Base-by-base conservation (phyloP, 1,140 invertebrate species). In the Brachystomella parvula region DNA sequence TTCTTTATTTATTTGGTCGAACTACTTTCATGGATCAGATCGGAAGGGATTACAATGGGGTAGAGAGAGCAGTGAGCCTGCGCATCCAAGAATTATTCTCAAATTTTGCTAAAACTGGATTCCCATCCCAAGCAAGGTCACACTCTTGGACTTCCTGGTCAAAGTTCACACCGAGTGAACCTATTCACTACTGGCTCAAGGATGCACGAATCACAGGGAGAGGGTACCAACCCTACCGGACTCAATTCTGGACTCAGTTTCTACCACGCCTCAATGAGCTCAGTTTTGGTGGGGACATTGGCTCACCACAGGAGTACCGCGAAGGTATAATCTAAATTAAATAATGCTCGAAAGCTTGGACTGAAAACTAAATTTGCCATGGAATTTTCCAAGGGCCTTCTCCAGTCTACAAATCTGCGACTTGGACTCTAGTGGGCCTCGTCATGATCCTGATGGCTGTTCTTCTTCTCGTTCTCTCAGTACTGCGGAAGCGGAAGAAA, bases 1-100 rank as follows among this genome's bases (percentile, higher is more conserved):
- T 87, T 62, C 76, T 86, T 2, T 81, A 85, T 29, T 74, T 87
- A 26, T 79, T 87, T 61, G 86, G 86, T 19, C 83, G 85, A 30
- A 78, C 82, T 19, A 75, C 86, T 6, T 82, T 86, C 28, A 53
- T 49, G 2, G 72, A 73, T 21, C 28, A 64, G 26, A 69, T 73
- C 19, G 69, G 72, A 15, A 32, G 69, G 15, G 69, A 73, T 61
- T 71, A 67, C 28, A 73, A 73, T 58, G 67, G 69, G 17, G 67
- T 71, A 31, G 72, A 73, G 61, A 29, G 65, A n/a, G 62, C 61
- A 17, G 65, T 69, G 1, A 66, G 64, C 2, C 30, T 47, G 1
- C 35, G 72, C 31, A 61, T 73, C 17, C 69, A 73, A 66, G 69
- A 73, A 49, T 53, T 67, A 6, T 71, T 64, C 67, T 58, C 69